A percentile compares a stretch with the other conserved stretches of the same genome.
These are phyloP conservation scores for Lucilia cuprina DNA, from an alignment of 1,140 invertebrate species.

Conservation along the genomic window DNA sequence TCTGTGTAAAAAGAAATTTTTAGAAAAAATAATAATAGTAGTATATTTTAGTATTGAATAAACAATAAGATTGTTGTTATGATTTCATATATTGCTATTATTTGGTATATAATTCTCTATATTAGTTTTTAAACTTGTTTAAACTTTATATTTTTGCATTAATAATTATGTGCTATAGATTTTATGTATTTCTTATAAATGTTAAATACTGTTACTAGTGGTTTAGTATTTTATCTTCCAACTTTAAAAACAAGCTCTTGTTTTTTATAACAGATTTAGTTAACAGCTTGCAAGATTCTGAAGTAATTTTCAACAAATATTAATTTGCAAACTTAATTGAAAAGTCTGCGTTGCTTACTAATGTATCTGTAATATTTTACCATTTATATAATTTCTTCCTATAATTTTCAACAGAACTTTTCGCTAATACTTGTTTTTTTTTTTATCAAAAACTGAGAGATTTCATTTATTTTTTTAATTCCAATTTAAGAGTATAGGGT, in stretches of 20 bases:
- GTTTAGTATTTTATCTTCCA: not conserved
- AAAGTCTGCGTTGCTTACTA: not conserved
- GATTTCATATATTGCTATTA: not conserved
- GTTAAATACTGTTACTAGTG: conserved; percentile 8
- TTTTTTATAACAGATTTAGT: not conserved
- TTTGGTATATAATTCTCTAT: conserved; percentile 12
- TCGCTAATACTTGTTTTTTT: not conserved
- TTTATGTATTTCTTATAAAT: not conserved
- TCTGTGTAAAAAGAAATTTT: not conserved
- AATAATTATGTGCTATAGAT: not conserved
- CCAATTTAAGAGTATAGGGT: not conserved
- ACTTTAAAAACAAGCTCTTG: not conserved
- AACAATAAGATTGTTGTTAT: not conserved
- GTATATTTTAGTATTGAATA: not conserved
- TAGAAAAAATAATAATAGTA: not conserved
- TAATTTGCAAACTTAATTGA: not conserved
- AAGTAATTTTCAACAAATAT: not conserved
- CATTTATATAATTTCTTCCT: not conserved
- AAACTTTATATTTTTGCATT: not conserved
- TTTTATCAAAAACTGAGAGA: not conserved
- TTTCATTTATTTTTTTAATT: not conserved
- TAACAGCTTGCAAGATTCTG: not conserved
- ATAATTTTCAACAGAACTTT: not conserved
- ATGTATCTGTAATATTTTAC: not conserved
- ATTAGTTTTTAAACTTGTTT: not conserved